These are phyloP conservation scores for Sinodicranocentrus sp. DNA, from an alignment of 2,888 invertebrate genomes.

Conservation along the genomic window DNA sequence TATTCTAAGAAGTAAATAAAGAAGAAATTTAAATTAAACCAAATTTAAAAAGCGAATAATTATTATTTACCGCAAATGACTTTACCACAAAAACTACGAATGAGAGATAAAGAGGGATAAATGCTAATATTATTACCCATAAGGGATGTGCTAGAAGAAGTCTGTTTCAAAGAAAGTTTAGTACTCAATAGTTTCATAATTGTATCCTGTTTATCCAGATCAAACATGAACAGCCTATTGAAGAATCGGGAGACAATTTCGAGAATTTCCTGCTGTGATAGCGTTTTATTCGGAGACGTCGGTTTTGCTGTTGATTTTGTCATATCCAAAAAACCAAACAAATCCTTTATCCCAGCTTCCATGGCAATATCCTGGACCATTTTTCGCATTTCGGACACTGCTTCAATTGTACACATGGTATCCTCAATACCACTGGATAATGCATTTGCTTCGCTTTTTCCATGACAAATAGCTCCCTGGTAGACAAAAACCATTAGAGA, in stretches of 20 bases:
- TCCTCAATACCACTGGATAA: not conserved
- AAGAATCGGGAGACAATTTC: not conserved
- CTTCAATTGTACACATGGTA: not conserved
- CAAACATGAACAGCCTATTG: not conserved
- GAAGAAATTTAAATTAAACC: too few species aligned
- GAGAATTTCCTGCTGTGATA: not conserved
- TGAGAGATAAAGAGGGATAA: too few species aligned
- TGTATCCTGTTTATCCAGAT: not conserved
- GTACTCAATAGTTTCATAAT: too few species aligned
- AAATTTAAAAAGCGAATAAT: not conserved
- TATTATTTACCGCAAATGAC: not conserved
- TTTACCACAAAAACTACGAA: too few species aligned
- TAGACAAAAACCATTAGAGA: too few species aligned
- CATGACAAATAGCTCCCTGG: slow-evolving; percentile 8
- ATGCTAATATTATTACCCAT: too few species aligned
- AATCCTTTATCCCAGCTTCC: too few species aligned
- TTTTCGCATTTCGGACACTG: too few species aligned
- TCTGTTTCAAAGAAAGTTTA: too few species aligned
- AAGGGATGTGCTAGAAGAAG: too few species aligned
- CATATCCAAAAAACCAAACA: not conserved
- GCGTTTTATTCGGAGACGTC: not conserved
- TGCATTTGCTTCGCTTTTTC: not conserved
- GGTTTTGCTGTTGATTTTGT: not conserved
- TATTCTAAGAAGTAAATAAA: too few species aligned
- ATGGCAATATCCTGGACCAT: too few species aligned